phyloP scores from a whole-genome alignment of 2,888 invertebrate species.

The Leptinotarsa haldemani region DNA sequence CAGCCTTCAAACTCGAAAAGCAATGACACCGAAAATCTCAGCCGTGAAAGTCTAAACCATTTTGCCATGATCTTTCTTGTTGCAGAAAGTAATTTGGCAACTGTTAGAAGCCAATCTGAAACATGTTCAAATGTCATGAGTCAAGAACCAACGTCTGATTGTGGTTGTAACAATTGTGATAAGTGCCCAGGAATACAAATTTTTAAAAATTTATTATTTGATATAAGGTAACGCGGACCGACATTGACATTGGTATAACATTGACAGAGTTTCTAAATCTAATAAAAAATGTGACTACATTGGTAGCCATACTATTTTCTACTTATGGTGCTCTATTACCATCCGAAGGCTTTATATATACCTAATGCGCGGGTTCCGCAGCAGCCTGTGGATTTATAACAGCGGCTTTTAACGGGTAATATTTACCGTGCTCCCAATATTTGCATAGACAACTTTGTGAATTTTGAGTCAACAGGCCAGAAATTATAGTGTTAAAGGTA shows the following conservation, averaged over 20 bases:
- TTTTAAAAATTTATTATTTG: too few species aligned
- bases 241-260: background rate
- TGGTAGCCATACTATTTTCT: background rate
- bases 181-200: too few species aligned
- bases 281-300: background rate
- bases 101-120: too few species aligned
- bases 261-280: background rate
- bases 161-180: too few species aligned
- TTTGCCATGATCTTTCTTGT: too few species aligned
- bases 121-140: too few species aligned
- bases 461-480: background rate
- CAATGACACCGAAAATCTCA: too few species aligned
- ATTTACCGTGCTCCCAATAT: constrained; percentile 17
- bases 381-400: background rate
- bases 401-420: background rate
- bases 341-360: constrained; percentile 1
- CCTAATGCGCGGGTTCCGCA: constrained; percentile 6
- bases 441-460: constrained; percentile 14
- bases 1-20: too few species aligned
- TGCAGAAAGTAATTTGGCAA: too few species aligned
- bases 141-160: too few species aligned
- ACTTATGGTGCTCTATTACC: background rate
- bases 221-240: background rate
- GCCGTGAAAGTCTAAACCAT: too few species aligned
- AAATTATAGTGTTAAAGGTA: background rate